Percentiles rank a stretch among this genome's conserved stretches.
phyloP scores from a whole-genome alignment of 2,888 invertebrate genomes.

The Asteroscopus sphinx region DNA sequence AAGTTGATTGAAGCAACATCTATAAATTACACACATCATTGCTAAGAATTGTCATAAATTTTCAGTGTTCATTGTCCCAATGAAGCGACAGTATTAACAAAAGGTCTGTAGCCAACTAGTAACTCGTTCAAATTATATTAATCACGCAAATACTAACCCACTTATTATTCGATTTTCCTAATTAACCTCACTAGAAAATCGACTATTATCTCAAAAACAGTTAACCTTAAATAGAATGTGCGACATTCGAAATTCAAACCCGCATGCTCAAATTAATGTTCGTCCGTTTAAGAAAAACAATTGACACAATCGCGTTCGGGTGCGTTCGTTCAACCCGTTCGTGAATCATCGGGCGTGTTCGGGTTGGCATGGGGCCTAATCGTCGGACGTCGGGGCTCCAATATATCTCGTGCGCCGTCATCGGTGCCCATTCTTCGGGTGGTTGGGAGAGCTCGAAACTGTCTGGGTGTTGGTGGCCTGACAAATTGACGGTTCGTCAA shows the following conservation, averaged over 20 bases:
- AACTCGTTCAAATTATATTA: conserved; percentile 35
- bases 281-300: conserved; percentile 86
- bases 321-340: conserved; percentile 80
- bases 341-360: conserved; percentile 80
- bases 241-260: conserved; percentile 77
- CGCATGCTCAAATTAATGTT: conserved; percentile 82
- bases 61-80: conserved; percentile 45
- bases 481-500: conserved; percentile 85
- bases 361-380: conserved; percentile 87
- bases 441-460: conserved; percentile 81
- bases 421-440: conserved; percentile 85
- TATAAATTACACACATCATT: conserved; percentile 44
- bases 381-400: conserved; percentile 80
- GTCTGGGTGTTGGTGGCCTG: conserved; percentile 83
- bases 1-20: conserved; percentile 22
- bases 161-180: conserved; percentile 35
- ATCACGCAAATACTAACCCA: conserved; percentile 50
- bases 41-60: conserved; percentile 51
- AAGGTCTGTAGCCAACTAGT: conserved; percentile 40
- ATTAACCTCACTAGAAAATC: conserved; percentile 50
- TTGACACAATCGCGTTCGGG: conserved; percentile 78
- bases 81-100: conserved; percentile 21
- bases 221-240: conserved; percentile 61
- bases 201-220: conserved; percentile 57
- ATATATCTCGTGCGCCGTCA: conserved; percentile 86